A percentile compares a stretch with the other conserved stretches of the same genome.
Conservation (phyloP, 2,797 vertebrate species). For the Taenioides sp. region DNA sequence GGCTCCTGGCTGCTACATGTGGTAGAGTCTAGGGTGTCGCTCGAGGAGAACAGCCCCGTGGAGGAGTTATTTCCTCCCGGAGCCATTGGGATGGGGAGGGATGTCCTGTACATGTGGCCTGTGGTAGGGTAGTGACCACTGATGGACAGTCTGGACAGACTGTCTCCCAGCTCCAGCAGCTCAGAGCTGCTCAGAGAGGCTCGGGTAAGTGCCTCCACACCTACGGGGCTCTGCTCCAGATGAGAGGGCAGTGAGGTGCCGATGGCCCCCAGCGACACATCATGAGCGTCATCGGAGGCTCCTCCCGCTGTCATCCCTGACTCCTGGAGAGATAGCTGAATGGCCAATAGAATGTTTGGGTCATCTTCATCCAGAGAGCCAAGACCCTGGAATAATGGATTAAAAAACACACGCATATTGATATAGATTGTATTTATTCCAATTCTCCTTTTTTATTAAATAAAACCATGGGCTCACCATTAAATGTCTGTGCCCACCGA, state of each 20-base stretch:
- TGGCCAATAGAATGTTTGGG: conserved; percentile 97
- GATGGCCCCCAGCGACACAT: conserved; percentile 90
- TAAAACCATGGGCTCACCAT: conserved; percentile 82
- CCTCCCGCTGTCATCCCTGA: conserved; percentile 80
- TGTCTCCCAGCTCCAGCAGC: conserved; percentile 90
- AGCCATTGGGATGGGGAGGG: conserved; percentile 53
- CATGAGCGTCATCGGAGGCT: conserved; percentile 83
- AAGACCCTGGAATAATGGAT: conserved; percentile 76
- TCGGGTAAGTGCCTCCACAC: conserved; percentile 79
- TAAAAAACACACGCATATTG: background rate
- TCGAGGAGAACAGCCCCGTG: conserved; percentile 79
- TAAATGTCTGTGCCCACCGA: conserved; percentile 83
- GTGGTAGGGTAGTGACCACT: conserved; percentile 58
- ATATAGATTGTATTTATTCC: background rate
- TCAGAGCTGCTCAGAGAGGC: conserved; percentile 92
- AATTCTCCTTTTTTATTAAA: background rate
- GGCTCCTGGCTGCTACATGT: conserved; percentile 77
- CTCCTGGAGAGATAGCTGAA: conserved; percentile 97
- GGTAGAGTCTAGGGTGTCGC: conserved; percentile 80
- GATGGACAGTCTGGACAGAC: conserved; percentile 80
- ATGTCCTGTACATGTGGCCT: conserved; percentile 73
- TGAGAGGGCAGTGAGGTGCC: conserved; percentile 93
- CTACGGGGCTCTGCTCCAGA: conserved; percentile 81
- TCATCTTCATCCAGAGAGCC: conserved; percentile 97
- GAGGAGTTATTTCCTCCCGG: conserved; percentile 62